Base-by-base conservation (phyloP, 2,113 vertebrate species). In the Orthonyx spaldingii region DNA sequence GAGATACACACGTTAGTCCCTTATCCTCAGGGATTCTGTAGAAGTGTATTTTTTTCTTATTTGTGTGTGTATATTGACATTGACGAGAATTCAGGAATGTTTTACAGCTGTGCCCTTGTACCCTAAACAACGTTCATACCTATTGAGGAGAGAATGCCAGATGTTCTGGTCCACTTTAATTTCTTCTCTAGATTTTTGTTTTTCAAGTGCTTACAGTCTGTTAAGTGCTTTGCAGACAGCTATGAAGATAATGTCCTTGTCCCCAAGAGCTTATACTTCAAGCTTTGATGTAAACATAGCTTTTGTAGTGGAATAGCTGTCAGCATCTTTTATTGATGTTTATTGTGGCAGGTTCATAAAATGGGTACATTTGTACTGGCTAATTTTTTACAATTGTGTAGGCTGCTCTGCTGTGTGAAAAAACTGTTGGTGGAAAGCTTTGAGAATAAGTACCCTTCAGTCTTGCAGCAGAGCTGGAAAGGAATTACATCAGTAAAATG, bases 1-100 rank as follows among this genome's bases (percentile, higher is more conserved):
- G 39, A 53, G 47, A 39, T 28, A 6, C 0, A 44, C 27, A 9
- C 0, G 0, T 60, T 53, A 68, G 11, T 26, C 11, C 30, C 11
- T 75, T 50, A 16, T 12, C 21, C 19, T 68, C 46, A n/a, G 28
- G 6, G 24, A 32, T 60, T 17, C 46, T 60, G 1, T 12, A 26
- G 30, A n/a, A 68, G 20, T 59, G 19, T 37, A 4, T n/a, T 46
- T 39, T 63, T 88, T 64, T 65, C 23, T 63, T 59, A 12, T 11
- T 65, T 57, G 17, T 24, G 2, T 44, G 8, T n/a, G 13, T 74
- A 12, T 82, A n/a, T n/a, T n/a, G n/a, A n/a, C n/a, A n/a, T 89
- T 79, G 47, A n/a, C 6, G 46, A 24, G 15, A 8, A 47, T 79
- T 95, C 16, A 27, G 28, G 24, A 5, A 1, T 52, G 28, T 64